These are phyloP conservation scores for Nansenia antarctica DNA, from an alignment of 2,113 vertebrate genomes.

Conservation along the genomic window DNA sequence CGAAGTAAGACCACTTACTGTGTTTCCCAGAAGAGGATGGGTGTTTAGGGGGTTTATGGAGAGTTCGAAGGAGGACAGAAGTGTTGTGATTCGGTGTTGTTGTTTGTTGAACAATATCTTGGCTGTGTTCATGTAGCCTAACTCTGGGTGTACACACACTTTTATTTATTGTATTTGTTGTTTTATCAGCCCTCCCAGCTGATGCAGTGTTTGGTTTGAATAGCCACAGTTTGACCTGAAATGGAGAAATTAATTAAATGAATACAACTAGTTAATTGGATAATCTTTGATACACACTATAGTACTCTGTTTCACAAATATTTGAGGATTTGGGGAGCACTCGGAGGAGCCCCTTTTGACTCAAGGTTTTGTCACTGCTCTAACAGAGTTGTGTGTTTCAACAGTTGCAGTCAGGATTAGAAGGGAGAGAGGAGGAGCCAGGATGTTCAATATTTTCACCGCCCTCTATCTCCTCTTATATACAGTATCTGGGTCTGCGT, in stretches of 20 bases:
- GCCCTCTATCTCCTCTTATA: background rate
- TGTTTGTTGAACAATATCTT: background rate
- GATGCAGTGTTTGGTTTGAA: background rate
- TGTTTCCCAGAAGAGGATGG: background rate
- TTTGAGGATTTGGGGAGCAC: background rate
- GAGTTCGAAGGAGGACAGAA: too few relatives aligned
- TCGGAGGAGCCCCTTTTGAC: background rate
- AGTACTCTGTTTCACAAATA: background rate
- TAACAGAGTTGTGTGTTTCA: background rate
- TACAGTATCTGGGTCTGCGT: too few relatives aligned
- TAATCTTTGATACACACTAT: background rate
- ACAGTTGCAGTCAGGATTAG: background rate
- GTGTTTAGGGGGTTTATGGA: background rate
- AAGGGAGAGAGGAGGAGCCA: background rate
- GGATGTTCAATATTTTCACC: background rate
- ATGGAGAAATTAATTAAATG: too few relatives aligned
- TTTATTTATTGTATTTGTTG: background rate
- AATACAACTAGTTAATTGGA: background rate
- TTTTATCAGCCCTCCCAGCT: background rate
- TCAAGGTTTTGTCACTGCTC: background rate
- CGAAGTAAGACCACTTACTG: background rate
- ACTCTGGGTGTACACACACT: too few relatives aligned
- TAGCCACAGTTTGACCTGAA: background rate
- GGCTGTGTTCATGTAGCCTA: background rate
- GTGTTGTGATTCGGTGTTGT: background rate